Percentiles rank a stretch among this genome's conserved stretches.
These are phyloP conservation scores for Heterodera carotae DNA, from an alignment of 1,140 invertebrate genomes.

Conservation along the genomic window DNA sequence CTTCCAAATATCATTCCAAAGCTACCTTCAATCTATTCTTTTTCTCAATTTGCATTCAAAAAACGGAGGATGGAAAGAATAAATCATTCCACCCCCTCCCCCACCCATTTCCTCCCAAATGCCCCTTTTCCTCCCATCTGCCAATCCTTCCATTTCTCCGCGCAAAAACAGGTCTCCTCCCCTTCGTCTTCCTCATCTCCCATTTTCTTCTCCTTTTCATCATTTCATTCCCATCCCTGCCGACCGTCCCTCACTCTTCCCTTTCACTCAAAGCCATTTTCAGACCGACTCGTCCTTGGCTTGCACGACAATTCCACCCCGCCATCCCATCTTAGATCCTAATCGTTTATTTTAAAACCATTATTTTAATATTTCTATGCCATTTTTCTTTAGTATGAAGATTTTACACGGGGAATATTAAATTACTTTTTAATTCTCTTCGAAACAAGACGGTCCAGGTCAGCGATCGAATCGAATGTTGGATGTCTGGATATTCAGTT, in stretches of 20 bases:
- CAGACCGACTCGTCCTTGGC: neutral
- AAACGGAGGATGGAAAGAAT: slow-evolving; percentile 7
- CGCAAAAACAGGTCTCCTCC: slow-evolving; percentile 13
- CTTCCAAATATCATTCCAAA: neutral
- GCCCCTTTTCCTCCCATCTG: slow-evolving; percentile 8
- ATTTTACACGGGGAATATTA: neutral
- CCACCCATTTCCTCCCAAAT: slow-evolving; percentile 1
- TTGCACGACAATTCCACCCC: neutral
- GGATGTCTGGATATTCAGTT: slow-evolving; percentile 9
- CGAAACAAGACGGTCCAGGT: neutral
- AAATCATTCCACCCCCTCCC: neutral
- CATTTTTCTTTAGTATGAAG: neutral
- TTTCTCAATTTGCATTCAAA: slow-evolving; percentile 18
- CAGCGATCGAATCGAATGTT: slow-evolving; percentile 19
- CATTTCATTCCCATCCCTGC: neutral
- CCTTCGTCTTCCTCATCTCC: neutral
- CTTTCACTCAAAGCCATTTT: neutral
- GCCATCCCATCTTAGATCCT: neutral
- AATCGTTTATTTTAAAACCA: neutral
- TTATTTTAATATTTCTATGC: neutral
- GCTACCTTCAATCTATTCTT: neutral
- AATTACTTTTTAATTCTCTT: neutral
- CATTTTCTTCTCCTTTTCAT: neutral
- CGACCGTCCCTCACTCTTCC: neutral
- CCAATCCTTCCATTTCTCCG: neutral